phyloP scores from a whole-genome alignment of 1,140 invertebrate genomes.

The Drosophila repleta region DNA sequence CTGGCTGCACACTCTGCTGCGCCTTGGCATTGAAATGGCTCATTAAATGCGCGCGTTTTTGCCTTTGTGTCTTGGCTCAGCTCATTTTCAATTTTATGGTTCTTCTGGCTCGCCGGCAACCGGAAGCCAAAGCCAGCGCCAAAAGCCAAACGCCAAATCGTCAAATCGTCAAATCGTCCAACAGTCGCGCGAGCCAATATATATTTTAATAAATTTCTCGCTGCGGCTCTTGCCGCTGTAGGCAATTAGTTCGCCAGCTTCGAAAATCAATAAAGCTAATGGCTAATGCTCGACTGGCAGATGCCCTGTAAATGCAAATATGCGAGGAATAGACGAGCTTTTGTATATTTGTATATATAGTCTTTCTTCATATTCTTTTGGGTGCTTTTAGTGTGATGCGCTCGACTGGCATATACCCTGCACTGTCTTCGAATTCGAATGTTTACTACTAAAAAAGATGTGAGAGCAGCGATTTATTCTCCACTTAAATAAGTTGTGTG shows the following conservation, averaged over 20 bases:
- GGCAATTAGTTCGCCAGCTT: slow-evolving; percentile 21
- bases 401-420: too few species aligned
- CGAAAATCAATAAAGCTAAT: slow-evolving; percentile 29
- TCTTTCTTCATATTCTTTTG: too few species aligned
- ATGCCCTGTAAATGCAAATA: background rate
- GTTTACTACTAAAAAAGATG: too few species aligned
- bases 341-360: too few species aligned
- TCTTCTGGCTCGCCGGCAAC: slow-evolving; percentile 35
- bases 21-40: slow-evolving; percentile 48
- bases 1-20: slow-evolving; percentile 8
- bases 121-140: slow-evolving; percentile 24
- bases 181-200: slow-evolving; percentile 15
- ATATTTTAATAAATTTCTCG: slow-evolving; percentile 30
- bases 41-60: slow-evolving; percentile 39
- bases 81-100: slow-evolving; percentile 41
- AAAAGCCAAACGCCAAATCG: slow-evolving; percentile 2
- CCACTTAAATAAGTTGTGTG: too few species aligned
- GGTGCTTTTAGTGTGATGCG: too few species aligned
- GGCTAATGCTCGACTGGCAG: background rate
- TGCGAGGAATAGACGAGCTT: too few species aligned
- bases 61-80: slow-evolving; percentile 30
- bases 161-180: background rate
- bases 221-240: background rate
- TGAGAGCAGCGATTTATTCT: too few species aligned
- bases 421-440: too few species aligned